Conservation (phyloP, 2,797 vertebrate species). For the Phrynocephalus forsythii region DNA sequence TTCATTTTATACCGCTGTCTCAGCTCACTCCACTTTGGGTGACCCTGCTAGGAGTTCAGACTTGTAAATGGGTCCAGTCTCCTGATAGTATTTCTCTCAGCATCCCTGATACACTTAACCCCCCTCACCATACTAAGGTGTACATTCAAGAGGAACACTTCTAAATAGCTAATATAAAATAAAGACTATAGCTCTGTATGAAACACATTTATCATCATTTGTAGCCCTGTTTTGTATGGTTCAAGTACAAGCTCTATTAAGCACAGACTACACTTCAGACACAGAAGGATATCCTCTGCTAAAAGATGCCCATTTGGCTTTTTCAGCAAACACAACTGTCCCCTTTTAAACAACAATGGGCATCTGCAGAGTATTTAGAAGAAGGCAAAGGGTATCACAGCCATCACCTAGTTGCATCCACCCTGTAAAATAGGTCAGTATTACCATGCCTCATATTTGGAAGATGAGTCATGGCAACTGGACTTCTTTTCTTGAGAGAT, state of each 20-base stretch:
- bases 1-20: too few species aligned
- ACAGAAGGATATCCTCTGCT: neutral
- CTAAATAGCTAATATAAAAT: neutral
- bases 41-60: too few species aligned
- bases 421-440: neutral
- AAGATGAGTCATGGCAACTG: too few species aligned
- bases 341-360: neutral
- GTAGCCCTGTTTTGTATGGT: neutral
- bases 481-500: too few species aligned
- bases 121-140: too few species aligned
- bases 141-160: neutral
- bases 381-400: neutral
- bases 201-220: neutral
- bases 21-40: too few species aligned
- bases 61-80: too few species aligned
- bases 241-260: neutral
- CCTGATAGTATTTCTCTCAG: too few species aligned
- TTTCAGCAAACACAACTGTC: neutral
- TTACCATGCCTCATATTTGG: too few species aligned
- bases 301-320: neutral
- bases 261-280: neutral
- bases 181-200: neutral
- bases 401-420: neutral
- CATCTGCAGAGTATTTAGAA: too few species aligned
- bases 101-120: too few species aligned